Evolutionary conservation across 2,797 vertebrate genomes (phyloP).

Genomic region (Chaetophractus vellerosus): DNA sequence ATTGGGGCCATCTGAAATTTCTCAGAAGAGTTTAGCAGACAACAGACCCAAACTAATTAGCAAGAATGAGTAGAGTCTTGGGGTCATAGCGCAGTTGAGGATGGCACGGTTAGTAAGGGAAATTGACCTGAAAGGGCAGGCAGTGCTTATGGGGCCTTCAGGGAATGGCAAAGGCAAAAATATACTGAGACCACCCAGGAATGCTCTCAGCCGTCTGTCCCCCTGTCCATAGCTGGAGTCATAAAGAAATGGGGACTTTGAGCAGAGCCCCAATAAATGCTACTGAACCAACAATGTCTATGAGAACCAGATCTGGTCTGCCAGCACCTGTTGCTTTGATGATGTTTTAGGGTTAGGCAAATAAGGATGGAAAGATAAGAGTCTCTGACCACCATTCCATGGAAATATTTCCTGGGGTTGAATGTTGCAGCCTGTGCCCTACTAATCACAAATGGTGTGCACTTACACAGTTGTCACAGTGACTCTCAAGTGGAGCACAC

Average conservation of each 20-base stretch:
- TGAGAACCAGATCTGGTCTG: neutral
- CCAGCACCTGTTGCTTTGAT: neutral
- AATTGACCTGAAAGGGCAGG: neutral
- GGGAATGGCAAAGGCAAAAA: neutral
- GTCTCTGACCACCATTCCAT: neutral
- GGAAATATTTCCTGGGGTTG: neutral
- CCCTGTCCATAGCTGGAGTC: neutral
- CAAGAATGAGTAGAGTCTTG: constrained; percentile 61
- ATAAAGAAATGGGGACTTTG: neutral
- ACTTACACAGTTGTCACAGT: neutral
- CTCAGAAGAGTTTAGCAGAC: constrained; percentile 46
- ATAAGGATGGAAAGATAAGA: neutral
- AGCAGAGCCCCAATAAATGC: neutral
- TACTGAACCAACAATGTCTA: neutral
- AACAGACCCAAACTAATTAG: constrained; percentile 38
- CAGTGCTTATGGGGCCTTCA: neutral
- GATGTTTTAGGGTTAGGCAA: neutral
- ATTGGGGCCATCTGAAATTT: constrained; percentile 44
- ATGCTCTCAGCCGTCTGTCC: neutral
- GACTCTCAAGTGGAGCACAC: neutral
- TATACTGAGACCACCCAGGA: neutral
- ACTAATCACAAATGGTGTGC: neutral
- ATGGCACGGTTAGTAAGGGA: neutral
- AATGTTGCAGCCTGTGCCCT: neutral
- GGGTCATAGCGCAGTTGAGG: neutral